Evolutionary conservation across 2,113 vertebrate species (phyloP).

Genomic region (Potamarius usumacintae): DNA sequence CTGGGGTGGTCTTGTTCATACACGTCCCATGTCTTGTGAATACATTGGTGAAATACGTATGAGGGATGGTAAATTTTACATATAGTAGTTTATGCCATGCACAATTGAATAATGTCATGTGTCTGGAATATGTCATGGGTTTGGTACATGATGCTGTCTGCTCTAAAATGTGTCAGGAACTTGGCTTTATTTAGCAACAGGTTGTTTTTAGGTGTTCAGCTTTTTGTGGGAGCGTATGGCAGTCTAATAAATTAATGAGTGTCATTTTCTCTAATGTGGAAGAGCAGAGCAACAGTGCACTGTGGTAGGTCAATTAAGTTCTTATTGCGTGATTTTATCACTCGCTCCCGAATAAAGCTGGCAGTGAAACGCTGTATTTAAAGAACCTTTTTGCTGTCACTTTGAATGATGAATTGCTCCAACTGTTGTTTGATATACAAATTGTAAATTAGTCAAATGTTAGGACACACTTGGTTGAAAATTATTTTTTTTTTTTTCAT

Average conservation of each 20-base stretch:
- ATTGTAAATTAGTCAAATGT: not conserved
- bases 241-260: not conserved
- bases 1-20: not conserved
- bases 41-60: not conserved
- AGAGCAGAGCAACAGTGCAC: not conserved
- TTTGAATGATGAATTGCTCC: not conserved
- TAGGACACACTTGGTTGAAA: not conserved
- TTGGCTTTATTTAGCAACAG: not conserved
- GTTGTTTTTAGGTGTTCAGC: not conserved
- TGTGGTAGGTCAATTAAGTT: conserved; percentile 5
- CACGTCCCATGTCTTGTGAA: not conserved
- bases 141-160: not conserved
- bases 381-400: not conserved
- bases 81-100: not conserved
- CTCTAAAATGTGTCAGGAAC: not conserved
- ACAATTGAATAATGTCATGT: not conserved
- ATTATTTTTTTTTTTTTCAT: too few relatives aligned
- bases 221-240: not conserved
- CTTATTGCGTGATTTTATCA: conserved; percentile 12
- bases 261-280: conserved; percentile 21
- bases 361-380: not conserved
- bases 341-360: not conserved
- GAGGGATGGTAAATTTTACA: not conserved
- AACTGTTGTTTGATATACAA: not conserved
- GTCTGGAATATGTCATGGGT: not conserved